Percentiles rank a stretch among this genome's conserved stretches.
phyloP scores from a whole-genome alignment of 1,140 invertebrate genomes.

The Papilio polytes region DNA sequence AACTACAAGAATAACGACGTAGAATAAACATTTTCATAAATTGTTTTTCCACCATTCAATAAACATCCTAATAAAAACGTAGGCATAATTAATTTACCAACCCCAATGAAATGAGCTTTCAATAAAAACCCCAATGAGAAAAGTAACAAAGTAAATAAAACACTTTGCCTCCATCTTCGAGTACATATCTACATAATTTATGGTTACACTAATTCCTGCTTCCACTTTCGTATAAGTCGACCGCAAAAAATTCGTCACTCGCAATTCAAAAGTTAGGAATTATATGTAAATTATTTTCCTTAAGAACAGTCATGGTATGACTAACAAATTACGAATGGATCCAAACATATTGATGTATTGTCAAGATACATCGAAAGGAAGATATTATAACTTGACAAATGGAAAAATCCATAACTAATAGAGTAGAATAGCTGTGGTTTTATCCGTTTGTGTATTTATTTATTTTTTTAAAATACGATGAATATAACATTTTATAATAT shows the following conservation, averaged over 20 bases:
- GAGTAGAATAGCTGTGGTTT: no score
- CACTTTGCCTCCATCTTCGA: slow-evolving; percentile 17
- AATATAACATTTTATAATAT: no score
- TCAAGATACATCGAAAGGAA: background rate
- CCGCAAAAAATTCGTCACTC: background rate
- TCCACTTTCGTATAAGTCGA: background rate
- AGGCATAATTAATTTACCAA: slow-evolving; percentile 2
- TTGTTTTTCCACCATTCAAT: background rate
- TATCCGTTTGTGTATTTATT: no score
- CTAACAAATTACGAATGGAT: background rate
- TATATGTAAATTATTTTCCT: background rate
- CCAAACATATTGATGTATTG: background rate
- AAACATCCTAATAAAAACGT: background rate
- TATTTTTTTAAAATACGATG: no score
- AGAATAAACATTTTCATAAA: background rate
- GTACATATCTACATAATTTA: slow-evolving; percentile 26
- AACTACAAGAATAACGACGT: no score
- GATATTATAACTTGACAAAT: background rate
- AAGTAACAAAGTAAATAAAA: slow-evolving; percentile 30
- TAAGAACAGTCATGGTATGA: background rate
- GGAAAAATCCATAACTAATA: background rate
- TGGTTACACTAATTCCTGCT: slow-evolving; percentile 4
- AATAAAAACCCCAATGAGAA: slow-evolving; percentile 21
- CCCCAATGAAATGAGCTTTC: slow-evolving; percentile 6
- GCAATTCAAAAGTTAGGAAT: background rate